These are phyloP conservation scores for Tricholaema leucomelas DNA, from an alignment of 2,113 vertebrate species.

Conservation along the genomic window DNA sequence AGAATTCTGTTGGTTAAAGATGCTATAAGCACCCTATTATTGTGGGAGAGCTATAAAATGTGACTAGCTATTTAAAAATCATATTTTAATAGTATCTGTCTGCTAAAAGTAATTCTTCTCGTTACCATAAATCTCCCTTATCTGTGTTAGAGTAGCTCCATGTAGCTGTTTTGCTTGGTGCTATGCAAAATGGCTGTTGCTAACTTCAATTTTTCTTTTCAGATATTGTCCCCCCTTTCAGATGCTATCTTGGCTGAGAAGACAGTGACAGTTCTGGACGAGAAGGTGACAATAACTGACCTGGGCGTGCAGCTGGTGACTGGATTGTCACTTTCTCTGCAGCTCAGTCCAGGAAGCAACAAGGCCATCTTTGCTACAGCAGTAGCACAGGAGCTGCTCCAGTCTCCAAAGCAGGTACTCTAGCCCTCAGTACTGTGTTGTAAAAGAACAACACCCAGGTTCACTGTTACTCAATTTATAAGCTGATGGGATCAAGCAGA, in stretches of 20 bases:
- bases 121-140: background rate
- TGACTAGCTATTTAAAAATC: background rate
- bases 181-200: background rate
- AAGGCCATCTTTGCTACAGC: constrained; percentile 87
- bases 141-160: background rate
- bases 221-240: constrained; percentile 91
- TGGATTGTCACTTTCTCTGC: constrained; percentile 85
- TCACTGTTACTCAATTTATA: background rate
- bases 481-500: background rate
- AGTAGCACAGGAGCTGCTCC: constrained; percentile 84
- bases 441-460: background rate
- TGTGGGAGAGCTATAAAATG: background rate
- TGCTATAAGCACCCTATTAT: background rate
- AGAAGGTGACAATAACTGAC: constrained; percentile 92
- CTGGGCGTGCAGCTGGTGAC: constrained; percentile 89
- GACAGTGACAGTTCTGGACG: constrained; percentile 88
- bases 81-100: background rate
- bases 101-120: background rate
- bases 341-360: constrained; percentile 90
- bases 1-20: background rate
- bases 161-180: accelerated
- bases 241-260: constrained; percentile 88
- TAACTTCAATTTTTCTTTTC: background rate
- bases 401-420: constrained; percentile 84
- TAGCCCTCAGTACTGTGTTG: no score